A percentile compares a stretch with the other conserved stretches of the same genome.
These are phyloP conservation scores for Catalaphyllia jardinei DNA, from an alignment of 64 coral and sea anemone species.

Conservation along the genomic window DNA sequence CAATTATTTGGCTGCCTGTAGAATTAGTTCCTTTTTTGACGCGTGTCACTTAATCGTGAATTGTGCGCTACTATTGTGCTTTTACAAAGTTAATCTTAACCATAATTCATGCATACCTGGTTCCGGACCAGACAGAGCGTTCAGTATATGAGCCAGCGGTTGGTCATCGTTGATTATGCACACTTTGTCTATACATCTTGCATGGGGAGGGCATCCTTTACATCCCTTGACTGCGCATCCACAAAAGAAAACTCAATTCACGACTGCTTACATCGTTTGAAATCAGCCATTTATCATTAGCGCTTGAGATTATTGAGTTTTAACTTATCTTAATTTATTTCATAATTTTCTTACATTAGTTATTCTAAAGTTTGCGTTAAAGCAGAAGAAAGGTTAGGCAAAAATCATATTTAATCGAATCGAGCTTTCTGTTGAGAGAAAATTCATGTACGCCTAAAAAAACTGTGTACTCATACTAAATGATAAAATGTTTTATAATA, in stretches of 20 bases:
- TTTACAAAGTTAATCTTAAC: neutral
- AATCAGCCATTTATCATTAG: neutral
- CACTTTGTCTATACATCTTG: constrained; percentile 78
- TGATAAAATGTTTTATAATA: too few species aligned
- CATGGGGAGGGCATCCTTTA: constrained; percentile 78
- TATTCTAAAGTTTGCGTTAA: too few species aligned
- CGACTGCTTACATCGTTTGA: neutral
- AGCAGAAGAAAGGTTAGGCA: too few species aligned
- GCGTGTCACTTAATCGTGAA: too few species aligned
- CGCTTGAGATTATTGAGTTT: too few species aligned
- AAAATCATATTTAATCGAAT: too few species aligned
- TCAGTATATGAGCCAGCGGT: constrained; percentile 88
- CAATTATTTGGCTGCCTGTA: too few species aligned
- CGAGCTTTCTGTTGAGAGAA: too few species aligned
- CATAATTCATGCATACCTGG: constrained; percentile 44
- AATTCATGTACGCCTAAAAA: too few species aligned
- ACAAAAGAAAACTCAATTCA: constrained; percentile 40
- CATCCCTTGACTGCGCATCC: constrained; percentile 58
- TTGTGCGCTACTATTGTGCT: too few species aligned
- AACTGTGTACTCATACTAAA: too few species aligned
- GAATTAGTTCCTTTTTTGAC: too few species aligned
- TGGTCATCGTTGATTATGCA: constrained; percentile 89
- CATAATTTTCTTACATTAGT: neutral
- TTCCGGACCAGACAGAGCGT: constrained; percentile 76
- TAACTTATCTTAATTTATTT: neutral